Percentiles rank a stretch among this genome's conserved stretches.
Conservation (phyloP, 2,797 vertebrate genomes). For the Megalops cyprinoides region DNA sequence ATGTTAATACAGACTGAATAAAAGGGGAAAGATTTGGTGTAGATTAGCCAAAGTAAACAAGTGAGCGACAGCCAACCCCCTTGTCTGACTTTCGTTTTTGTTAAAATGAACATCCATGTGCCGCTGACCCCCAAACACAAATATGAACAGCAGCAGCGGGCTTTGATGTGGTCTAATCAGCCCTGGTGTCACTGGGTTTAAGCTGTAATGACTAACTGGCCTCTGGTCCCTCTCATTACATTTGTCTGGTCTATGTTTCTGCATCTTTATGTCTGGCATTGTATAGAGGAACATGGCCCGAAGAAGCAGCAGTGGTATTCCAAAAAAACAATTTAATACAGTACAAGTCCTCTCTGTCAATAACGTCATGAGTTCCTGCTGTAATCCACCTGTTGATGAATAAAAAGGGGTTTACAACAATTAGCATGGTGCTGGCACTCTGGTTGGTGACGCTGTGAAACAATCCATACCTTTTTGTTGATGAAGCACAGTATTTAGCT, state of each 20-base stretch:
- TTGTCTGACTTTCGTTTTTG: conserved; percentile 15
- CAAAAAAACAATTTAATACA: background rate
- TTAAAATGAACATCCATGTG: conserved; percentile 10
- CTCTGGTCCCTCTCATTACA: background rate
- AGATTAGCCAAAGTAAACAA: conserved; percentile 21
- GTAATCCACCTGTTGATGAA: background rate
- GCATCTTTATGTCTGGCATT: conserved; percentile 4
- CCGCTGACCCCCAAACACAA: conserved; percentile 35
- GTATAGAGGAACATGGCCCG: background rate
- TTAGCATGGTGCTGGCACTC: background rate
- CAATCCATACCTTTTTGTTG: background rate
- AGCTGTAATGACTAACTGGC: conserved; percentile 47
- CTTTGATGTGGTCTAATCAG: conserved; percentile 49
- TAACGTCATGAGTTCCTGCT: conserved; percentile 27
- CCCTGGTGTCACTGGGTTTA: conserved; percentile 48
- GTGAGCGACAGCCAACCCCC: background rate
- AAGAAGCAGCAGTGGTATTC: background rate
- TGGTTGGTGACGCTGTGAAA: background rate
- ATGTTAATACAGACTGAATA: conserved; percentile 10
- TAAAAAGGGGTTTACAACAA: background rate
- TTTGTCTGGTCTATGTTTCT: conserved; percentile 19
- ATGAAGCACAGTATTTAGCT: background rate
- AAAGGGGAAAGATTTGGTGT: conserved; percentile 19
- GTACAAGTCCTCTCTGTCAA: background rate
- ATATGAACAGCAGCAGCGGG: conserved; percentile 39